Evolutionary conservation across 2,113 vertebrate genomes (phyloP).

Genomic region (Erythrocercus mccallii): DNA sequence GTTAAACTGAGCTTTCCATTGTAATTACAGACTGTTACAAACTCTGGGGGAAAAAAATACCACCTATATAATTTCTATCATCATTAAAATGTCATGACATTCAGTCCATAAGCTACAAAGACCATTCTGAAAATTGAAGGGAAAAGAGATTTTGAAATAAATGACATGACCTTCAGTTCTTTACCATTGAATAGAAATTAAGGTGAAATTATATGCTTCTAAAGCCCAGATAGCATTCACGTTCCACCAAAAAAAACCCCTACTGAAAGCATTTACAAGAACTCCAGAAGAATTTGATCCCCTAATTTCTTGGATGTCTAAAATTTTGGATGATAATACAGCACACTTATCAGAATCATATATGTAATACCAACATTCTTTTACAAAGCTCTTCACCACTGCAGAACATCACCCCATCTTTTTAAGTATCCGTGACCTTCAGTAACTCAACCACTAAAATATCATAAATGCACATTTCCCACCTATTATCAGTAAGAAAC

Average conservation of each 20-base stretch:
- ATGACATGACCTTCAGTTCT: background rate
- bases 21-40: background rate
- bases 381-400: background rate
- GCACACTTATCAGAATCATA: background rate
- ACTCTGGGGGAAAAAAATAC: background rate
- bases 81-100: background rate
- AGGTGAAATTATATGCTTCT: background rate
- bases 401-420: background rate
- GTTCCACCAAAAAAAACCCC: too few relatives aligned
- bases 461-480: background rate
- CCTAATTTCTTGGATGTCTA: background rate
- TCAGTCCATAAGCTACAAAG: background rate
- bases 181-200: background rate
- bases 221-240: background rate
- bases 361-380: background rate
- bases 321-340: background rate
- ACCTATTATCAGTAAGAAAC: constrained; percentile 5
- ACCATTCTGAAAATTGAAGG: background rate
- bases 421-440: background rate
- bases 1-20: background rate
- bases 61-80: background rate
- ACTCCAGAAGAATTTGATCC: background rate
- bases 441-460: constrained; percentile 3
- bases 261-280: background rate
- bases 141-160: background rate